A percentile compares a stretch with the other conserved stretches of the same genome.
Conservation (phyloP, 1,140 invertebrate species). For the Lucilia sericata region DNA sequence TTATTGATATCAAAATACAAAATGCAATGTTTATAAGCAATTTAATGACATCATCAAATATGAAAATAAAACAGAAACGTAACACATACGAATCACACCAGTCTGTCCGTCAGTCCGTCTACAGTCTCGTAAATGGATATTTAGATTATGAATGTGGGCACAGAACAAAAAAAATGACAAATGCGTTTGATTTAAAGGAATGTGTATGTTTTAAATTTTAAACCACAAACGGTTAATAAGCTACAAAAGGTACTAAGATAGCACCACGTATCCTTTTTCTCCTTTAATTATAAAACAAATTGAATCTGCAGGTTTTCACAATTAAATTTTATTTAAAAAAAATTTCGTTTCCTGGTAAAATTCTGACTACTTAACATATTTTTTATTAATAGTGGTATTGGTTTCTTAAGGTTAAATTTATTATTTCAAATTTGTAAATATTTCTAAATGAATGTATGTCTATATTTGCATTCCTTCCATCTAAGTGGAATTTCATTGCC, state of each 20-base stretch:
- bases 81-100: background rate
- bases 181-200: background rate
- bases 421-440: background rate
- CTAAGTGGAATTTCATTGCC: conserved; percentile 5
- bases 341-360: too few species aligned
- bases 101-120: background rate
- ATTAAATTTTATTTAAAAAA: too few species aligned
- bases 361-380: too few species aligned
- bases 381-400: too few species aligned
- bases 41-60: conserved; percentile 17
- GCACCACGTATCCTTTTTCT: too few species aligned
- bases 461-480: background rate
- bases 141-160: conserved; percentile 21
- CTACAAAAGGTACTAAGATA: too few species aligned
- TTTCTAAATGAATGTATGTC: background rate
- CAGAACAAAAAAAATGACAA: background rate
- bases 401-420: background rate
- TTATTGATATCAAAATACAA: background rate
- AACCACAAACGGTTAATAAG: background rate
- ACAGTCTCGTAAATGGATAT: background rate
- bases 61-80: conserved; percentile 27
- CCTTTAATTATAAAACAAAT: too few species aligned
- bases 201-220: background rate
- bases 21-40: background rate
- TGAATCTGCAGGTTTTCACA: too few species aligned